Percentiles rank a stretch among this genome's conserved stretches.
Conservation (phyloP, 2,113 vertebrate species). For the Oreochromis aureus region DNA sequence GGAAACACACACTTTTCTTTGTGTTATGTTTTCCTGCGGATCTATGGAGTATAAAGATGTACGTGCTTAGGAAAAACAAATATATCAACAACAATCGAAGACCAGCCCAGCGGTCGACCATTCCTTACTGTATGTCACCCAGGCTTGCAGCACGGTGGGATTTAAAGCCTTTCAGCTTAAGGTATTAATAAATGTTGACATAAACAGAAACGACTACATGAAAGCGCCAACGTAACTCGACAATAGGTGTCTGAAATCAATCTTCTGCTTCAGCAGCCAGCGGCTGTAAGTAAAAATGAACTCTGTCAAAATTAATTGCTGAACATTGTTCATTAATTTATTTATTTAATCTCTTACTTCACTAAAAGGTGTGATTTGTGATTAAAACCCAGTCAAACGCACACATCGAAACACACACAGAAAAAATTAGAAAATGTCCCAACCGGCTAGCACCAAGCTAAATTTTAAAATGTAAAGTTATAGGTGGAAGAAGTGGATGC, state of each 20-base stretch:
- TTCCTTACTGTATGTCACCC: neutral
- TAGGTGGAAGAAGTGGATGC: neutral
- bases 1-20: constrained; percentile 42
- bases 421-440: neutral
- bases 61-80: neutral
- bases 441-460: neutral
- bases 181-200: neutral
- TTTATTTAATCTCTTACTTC: neutral
- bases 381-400: neutral
- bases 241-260: constrained; percentile 50
- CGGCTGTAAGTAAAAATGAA: constrained; percentile 24
- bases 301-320: constrained; percentile 31
- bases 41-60: neutral
- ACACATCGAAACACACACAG: neutral
- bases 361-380: neutral
- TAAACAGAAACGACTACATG: neutral
- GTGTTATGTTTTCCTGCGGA: neutral
- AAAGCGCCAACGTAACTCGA: neutral
- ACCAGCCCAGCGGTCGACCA: neutral
- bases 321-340: constrained; percentile 18
- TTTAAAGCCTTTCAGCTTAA: neutral
- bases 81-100: neutral
- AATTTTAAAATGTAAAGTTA: neutral
- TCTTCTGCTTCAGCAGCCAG: constrained; percentile 28
- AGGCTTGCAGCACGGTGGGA: neutral